Base-by-base conservation (phyloP, 1,140 invertebrate species). In the Drosophila grimshawi region DNA sequence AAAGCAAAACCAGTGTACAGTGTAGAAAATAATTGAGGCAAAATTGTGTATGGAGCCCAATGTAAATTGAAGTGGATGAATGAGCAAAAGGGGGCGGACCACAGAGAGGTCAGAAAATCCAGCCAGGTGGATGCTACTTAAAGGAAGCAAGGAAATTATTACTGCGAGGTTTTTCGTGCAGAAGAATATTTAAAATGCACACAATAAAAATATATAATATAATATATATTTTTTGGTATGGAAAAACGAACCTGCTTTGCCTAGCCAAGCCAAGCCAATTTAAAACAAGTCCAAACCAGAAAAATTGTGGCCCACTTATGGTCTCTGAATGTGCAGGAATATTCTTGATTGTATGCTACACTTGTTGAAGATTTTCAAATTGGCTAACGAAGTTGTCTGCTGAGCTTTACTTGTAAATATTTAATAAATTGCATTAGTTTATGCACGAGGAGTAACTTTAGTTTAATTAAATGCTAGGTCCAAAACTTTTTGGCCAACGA, bases 361-460 rank as follows among this genome's bases (percentile, higher is more conserved):
- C 29, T 49, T 64, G 27, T 51, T 68, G 49, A 19, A 52, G 62
- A 29, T 59, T 57, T 53, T 45, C 59, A 66, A 72, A 66, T 32
- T 72, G 56, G 45, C 49, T 64, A 79, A 80, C 68, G 81, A 83
- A 86, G 64, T 85, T 86, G 67, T 76, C 71, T 78, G 59, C 61
- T 45, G 46, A 72, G 61, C 80, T 74, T 74, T 81, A 79, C 27
- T 55, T 53, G 67, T 64, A 70, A 86, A 86, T 86, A 78, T 88
- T 86, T 86, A 86, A 86, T 86, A 79, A 86, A 86, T 86, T 86
- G 79, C 79, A 88, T 86, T 86, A 86, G 81, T 75, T 48, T 51
- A 41, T 19, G 27, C 35, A 49, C 60, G 57, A 33, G 49, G 64
- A 61, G 49, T 39, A 76, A 81, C 59, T 86, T 86, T 76, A 70